Evolutionary conservation across 2,888 invertebrate species (phyloP), one percentile per base, ranked within the genome.

Genomic region (Smittia aterrima): DNA sequence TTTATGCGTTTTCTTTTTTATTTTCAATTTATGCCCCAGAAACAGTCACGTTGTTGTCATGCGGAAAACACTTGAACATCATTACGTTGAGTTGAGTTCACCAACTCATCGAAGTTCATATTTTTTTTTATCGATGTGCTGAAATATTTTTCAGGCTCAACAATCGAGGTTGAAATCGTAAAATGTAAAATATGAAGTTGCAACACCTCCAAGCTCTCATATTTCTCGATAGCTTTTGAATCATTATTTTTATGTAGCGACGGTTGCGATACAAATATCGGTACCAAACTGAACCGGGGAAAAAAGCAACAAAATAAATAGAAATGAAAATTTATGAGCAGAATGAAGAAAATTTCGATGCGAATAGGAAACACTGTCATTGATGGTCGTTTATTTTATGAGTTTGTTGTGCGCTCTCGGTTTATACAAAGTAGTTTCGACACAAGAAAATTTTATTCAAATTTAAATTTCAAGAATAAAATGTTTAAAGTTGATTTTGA

Each of bases 381-480:
- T 32, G 71, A 71, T 38, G 18, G 58, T 58, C 54, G 71, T 58
- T 58, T 71, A 58, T 71, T 71, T 71, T 71, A 71, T 71, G 71
- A 71, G 53, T 71, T 71, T 71, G 71, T 70, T 70, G 38, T 41
- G 70, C 41, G 41, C 41, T 54, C 41, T 41, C 20, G 54, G 41
- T 53, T 54, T 47, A 3, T n/a, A 16, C 47, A 47, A 47, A n/a
- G 32, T 32, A 32, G 32, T 32, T 32, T 32, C 32, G 32, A 32
- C n/a, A n/a, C n/a, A 9, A 32, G 32, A 32, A 32, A 32, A 32
- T 32, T n/a, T n/a, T n/a, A n/a, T n/a, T n/a, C n/a, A n/a, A n/a
- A 32, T 32, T 32, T 32, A 32, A 32, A 32, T 32, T 32, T 32
- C 32, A 32, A 32, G 32, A 32, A 32, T 9, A n/a, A n/a, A n/a